Evolutionary conservation across 2,113 vertebrate species (phyloP).

Genomic region (Dinomys branickii): DNA sequence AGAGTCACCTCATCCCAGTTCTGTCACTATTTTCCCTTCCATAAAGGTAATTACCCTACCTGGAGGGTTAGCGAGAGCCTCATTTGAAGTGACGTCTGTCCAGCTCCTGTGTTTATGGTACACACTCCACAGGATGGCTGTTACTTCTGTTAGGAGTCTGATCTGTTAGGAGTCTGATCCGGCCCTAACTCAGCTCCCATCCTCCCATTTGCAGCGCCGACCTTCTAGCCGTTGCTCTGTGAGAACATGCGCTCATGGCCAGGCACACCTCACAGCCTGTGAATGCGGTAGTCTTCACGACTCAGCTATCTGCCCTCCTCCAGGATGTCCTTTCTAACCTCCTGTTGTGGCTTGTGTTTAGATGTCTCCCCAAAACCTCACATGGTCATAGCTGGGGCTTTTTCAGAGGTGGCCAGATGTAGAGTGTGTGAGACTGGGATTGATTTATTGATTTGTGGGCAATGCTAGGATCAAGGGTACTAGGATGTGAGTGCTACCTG

Average conservation of each 20-base stretch:
- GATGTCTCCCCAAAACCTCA: too few species aligned
- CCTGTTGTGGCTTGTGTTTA: too few species aligned
- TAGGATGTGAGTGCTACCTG: background rate
- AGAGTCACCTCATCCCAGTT: background rate
- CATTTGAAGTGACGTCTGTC: background rate
- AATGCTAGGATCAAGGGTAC: background rate
- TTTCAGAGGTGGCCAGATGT: too few species aligned
- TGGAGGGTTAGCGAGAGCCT: background rate
- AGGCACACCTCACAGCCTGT: background rate
- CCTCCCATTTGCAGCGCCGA: background rate
- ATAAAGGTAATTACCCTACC: background rate
- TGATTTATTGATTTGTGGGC: too few species aligned
- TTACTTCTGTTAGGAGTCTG: background rate
- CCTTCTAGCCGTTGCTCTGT: background rate
- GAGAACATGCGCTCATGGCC: background rate
- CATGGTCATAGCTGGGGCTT: too few species aligned
- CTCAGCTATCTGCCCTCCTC: background rate
- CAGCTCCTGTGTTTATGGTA: background rate
- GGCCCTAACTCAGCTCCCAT: background rate
- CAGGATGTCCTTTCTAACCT: background rate
- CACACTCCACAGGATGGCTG: background rate
- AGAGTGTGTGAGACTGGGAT: too few species aligned
- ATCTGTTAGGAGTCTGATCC: background rate
- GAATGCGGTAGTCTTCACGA: background rate
- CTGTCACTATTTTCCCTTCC: background rate